A percentile compares a stretch with the other conserved stretches of the same genome.
phyloP scores from a whole-genome alignment of 2,888 invertebrate genomes.

The Aphidius colemani region DNA sequence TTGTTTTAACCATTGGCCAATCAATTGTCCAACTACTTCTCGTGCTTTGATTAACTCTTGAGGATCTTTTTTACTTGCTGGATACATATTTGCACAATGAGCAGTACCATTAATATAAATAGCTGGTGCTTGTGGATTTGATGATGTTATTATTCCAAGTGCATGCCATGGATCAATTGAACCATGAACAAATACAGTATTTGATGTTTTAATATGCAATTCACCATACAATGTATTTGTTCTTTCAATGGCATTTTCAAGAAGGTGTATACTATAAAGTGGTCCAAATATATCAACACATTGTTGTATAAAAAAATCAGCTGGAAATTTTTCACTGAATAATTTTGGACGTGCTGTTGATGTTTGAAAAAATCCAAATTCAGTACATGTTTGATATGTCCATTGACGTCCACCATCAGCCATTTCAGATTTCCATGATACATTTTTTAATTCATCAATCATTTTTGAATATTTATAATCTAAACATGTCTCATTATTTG shows the following conservation, averaged over 20 bases:
- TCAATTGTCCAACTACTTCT: slow-evolving; percentile 65
- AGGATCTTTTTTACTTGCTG: slow-evolving; percentile 69
- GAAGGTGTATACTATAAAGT: slow-evolving; percentile 67
- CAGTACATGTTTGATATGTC: slow-evolving; percentile 94
- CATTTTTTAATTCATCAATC: slow-evolving; percentile 71
- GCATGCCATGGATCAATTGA: slow-evolving; percentile 90
- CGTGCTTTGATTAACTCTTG: slow-evolving; percentile 73
- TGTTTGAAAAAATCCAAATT: slow-evolving; percentile 95
- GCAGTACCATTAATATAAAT: slow-evolving; percentile 85
- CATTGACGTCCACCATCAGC: slow-evolving; percentile 82
- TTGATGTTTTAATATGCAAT: slow-evolving; percentile 69
- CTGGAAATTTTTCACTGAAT: slow-evolving; percentile 78
- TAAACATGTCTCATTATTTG: slow-evolving; percentile 74
- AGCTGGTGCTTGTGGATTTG: slow-evolving; percentile 67
- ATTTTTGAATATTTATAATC: slow-evolving; percentile 82
- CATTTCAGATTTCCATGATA: slow-evolving; percentile 68
- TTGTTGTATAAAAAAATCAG: slow-evolving; percentile 79
- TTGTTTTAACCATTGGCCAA: slow-evolving; percentile 65
- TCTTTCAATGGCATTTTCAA: slow-evolving; percentile 68
- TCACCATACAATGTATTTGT: slow-evolving; percentile 85
- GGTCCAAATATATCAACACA: slow-evolving; percentile 83
- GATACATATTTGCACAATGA: slow-evolving; percentile 94
- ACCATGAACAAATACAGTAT: slow-evolving; percentile 86
- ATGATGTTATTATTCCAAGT: slow-evolving; percentile 70
- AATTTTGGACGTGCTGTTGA: slow-evolving; percentile 70